Conservation (phyloP, 2,113 vertebrate genomes). For the Hystrix brachyura region DNA sequence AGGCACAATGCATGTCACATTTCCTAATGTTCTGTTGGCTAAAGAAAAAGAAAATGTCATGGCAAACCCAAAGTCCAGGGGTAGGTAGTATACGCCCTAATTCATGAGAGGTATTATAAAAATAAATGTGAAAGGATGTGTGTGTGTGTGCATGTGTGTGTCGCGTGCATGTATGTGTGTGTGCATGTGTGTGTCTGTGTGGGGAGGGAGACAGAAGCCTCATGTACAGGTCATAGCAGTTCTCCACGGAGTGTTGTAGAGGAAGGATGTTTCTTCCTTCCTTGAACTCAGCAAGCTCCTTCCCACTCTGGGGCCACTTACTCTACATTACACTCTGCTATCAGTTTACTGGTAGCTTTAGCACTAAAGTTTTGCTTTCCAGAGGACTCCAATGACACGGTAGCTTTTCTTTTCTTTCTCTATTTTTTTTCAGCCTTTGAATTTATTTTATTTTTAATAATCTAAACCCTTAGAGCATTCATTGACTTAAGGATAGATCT, state of each 20-base stretch:
- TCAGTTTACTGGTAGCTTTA: neutral
- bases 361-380: constrained; percentile 29
- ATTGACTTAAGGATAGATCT: constrained; percentile 60
- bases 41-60: neutral
- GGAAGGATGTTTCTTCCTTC: neutral
- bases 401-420: constrained; percentile 33
- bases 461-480: constrained; percentile 57
- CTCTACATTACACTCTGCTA: neutral
- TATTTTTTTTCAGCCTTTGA: constrained; percentile 13
- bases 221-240: too few relatives aligned
- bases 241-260: neutral
- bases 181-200: neutral
- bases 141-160: neutral
- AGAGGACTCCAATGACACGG: neutral
- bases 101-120: neutral
- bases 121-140: neutral
- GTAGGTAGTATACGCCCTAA: neutral
- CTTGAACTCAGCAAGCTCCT: neutral
- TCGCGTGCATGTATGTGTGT: neutral
- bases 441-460: constrained; percentile 66
- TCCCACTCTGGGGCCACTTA: neutral
- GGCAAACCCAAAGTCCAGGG: neutral
- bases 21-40: neutral
- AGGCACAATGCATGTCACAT: neutral
- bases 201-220: too few relatives aligned